Conservation (phyloP, 2,797 vertebrate species). For the Perdix hodgsoniae region DNA sequence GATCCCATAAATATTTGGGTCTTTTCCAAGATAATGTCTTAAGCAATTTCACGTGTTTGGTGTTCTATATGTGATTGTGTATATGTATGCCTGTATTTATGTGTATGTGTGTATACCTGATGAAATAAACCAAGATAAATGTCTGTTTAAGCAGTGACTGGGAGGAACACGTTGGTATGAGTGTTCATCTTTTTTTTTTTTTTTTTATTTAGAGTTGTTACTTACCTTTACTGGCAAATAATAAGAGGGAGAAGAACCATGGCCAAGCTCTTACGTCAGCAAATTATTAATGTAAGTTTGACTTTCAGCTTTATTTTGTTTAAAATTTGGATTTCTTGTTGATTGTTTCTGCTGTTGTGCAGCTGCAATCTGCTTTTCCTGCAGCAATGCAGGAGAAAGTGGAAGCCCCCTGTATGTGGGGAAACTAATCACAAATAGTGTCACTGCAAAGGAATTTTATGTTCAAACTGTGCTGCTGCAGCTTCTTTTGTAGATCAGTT, state of each 20-base stretch:
- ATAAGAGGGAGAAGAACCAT: slow-evolving; percentile 87
- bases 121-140: background rate
- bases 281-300: slow-evolving; percentile 89
- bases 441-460: background rate
- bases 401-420: background rate
- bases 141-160: background rate
- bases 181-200: background rate
- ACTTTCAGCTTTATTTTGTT: background rate
- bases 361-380: background rate
- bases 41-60: background rate
- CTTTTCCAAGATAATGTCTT: background rate
- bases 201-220: slow-evolving; percentile 83
- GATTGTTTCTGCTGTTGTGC: background rate
- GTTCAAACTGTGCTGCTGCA: background rate
- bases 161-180: background rate
- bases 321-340: background rate
- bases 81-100: too few species aligned
- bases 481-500: slow-evolving; percentile 12
- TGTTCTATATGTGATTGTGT: background rate
- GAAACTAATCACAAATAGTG: background rate
- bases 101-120: background rate
- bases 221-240: slow-evolving; percentile 91
- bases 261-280: slow-evolving; percentile 81
- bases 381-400: background rate
- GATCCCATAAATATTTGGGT: background rate